These are phyloP conservation scores for Patella vulgata DNA, from an alignment of 1,140 invertebrate species.

Conservation along the genomic window DNA sequence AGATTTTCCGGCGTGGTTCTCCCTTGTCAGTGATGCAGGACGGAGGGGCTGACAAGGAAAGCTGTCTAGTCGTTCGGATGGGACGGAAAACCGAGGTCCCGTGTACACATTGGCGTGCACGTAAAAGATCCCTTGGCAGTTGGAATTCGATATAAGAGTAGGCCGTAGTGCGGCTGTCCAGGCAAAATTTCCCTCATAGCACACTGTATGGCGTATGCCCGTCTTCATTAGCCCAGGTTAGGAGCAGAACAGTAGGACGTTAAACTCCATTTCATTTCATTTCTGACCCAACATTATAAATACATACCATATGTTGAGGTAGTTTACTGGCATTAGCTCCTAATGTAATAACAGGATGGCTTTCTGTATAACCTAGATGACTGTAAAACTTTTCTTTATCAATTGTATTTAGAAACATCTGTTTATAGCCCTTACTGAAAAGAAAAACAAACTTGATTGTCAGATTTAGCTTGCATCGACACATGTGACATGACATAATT, in stretches of 20 bases:
- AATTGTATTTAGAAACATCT: constrained; percentile 57
- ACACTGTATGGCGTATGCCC: neutral
- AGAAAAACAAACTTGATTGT: constrained; percentile 14
- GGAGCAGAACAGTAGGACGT: too few species aligned
- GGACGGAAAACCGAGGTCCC: too few species aligned
- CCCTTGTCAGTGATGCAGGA: too few species aligned
- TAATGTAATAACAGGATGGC: constrained; percentile 51
- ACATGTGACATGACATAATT: neutral
- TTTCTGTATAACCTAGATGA: constrained; percentile 55
- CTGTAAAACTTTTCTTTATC: constrained; percentile 63
- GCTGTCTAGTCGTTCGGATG: too few species aligned
- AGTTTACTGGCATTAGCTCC: constrained; percentile 48
- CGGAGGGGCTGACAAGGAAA: too few species aligned
- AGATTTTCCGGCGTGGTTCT: too few species aligned
- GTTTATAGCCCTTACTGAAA: constrained; percentile 47
- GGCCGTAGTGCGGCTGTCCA: too few species aligned
- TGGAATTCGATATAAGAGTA: neutral
- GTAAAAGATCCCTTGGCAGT: too few species aligned
- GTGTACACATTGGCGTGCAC: too few species aligned
- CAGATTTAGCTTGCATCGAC: neutral
- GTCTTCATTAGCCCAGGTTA: neutral
- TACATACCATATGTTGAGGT: constrained; percentile 44
- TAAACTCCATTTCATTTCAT: neutral
- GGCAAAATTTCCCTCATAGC: neutral
- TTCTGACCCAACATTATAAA: neutral